These are phyloP conservation scores for Gambusia affinis DNA, from an alignment of 2,113 vertebrate genomes.

Conservation along the genomic window DNA sequence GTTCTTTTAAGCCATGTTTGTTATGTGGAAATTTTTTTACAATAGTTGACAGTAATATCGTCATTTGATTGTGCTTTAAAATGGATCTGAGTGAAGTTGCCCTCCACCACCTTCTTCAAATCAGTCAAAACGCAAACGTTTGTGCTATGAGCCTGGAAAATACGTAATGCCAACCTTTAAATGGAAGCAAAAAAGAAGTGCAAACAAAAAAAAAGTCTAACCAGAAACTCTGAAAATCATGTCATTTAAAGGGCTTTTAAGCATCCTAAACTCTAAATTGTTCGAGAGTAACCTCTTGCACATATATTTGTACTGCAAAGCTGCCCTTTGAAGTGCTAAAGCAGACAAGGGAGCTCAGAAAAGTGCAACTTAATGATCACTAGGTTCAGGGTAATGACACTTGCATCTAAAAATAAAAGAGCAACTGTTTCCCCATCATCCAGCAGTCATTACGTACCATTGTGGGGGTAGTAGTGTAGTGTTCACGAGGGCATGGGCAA, in stretches of 20 bases:
- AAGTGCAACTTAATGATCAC: constrained; percentile 34
- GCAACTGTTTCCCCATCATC: constrained; percentile 45
- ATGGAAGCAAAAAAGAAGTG: background rate
- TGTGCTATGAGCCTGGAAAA: too few species aligned
- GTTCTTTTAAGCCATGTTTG: too few species aligned
- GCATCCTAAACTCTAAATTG: constrained; percentile 1
- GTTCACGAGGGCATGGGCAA: constrained; percentile 32
- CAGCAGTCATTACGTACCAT: constrained; percentile 35
- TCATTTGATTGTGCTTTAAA: too few species aligned
- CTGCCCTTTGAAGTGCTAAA: constrained; percentile 18
- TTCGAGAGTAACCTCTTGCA: constrained; percentile 27
- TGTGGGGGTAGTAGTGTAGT: constrained; percentile 7
- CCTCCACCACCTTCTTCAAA: too few species aligned
- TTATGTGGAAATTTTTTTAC: too few species aligned
- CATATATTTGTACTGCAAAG: constrained; percentile 21
- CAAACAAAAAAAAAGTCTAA: background rate
- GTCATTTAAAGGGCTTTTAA: constrained; percentile 1
- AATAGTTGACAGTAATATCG: too few species aligned
- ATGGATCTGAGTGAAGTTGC: too few species aligned
- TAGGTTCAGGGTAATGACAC: constrained; percentile 27
- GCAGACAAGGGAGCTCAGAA: constrained; percentile 9
- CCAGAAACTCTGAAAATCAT: background rate
- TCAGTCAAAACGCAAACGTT: too few species aligned
- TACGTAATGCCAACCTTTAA: background rate
- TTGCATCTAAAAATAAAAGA: constrained; percentile 53